A percentile compares a stretch with the other conserved stretches of the same genome.
Conservation (phyloP, 2,113 vertebrate species). For the Brachyhypopomus gauderio region DNA sequence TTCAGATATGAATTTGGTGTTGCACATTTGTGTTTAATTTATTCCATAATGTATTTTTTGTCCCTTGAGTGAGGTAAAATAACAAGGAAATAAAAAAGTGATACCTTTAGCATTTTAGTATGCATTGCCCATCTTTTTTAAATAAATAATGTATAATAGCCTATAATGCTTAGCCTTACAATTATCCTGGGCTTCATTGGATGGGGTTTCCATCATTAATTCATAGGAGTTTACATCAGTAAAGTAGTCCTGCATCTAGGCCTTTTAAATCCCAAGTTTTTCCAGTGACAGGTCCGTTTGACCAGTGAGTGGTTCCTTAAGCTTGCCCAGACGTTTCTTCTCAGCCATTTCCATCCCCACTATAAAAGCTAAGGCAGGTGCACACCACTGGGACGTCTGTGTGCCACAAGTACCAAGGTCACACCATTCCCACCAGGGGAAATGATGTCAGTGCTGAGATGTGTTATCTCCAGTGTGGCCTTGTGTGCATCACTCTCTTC, state of each 20-base stretch:
- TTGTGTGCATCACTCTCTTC: neutral
- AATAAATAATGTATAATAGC: neutral
- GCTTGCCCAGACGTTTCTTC: neutral
- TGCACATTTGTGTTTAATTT: no score
- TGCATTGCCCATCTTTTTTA: neutral
- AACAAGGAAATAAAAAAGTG: no score
- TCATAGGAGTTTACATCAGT: conserved; percentile 9
- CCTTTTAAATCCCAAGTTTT: conserved; percentile 22
- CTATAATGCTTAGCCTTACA: neutral
- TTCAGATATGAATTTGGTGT: neutral
- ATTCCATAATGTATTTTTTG: no score
- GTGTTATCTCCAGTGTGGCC: neutral
- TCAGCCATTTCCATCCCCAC: neutral
- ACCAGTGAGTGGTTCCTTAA: neutral
- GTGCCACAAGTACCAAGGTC: neutral
- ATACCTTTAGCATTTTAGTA: no score
- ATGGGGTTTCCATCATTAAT: conserved; percentile 16
- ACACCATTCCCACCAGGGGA: neutral
- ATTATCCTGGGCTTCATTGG: conserved; percentile 13
- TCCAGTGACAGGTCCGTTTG: neutral
- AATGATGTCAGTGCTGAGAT: conserved; percentile 6
- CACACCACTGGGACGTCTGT: neutral
- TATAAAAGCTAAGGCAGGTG: neutral
- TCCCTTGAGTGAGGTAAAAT: no score
- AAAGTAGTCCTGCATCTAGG: neutral